These are phyloP conservation scores for Hermetia illucens DNA, from an alignment of 1,140 invertebrate species.

Conservation along the genomic window DNA sequence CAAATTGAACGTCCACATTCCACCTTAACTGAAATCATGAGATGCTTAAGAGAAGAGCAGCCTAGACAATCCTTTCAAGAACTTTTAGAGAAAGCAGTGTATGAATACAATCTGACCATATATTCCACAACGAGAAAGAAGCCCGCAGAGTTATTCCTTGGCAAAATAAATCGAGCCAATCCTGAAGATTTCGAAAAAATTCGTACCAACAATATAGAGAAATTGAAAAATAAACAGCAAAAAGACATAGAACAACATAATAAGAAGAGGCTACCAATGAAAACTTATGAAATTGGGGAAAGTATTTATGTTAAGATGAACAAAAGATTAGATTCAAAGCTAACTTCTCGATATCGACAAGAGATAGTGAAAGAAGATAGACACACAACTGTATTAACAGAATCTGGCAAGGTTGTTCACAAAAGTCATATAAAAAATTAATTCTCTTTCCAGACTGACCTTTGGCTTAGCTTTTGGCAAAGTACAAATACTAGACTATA, in stretches of 20 bases:
- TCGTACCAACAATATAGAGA: constrained; percentile 3
- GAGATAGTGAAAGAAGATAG: no score
- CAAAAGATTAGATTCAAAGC: constrained; percentile 4
- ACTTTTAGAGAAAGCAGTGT: constrained; percentile 4
- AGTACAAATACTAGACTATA: no score
- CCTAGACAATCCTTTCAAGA: constrained; percentile 2
- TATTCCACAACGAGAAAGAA: constrained; percentile 6
- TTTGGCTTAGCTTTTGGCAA: no score
- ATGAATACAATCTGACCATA: constrained; percentile 8
- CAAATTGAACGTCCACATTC: constrained; percentile 11
- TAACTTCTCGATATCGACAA: no score
- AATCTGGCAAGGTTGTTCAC: no score
- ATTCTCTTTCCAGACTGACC: no score
- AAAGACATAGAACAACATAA: constrained; percentile 4
- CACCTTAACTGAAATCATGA: constrained; percentile 9
- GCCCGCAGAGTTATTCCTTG: constrained; percentile 5
- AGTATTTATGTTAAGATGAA: constrained; percentile 5
- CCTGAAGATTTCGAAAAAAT: constrained; percentile 1
- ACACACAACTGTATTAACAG: no score
- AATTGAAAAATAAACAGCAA: constrained; percentile 3
- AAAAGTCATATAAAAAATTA: no score
- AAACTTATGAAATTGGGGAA: constrained; percentile 1
- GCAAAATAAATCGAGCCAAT: neutral
- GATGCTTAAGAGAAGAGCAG: constrained; percentile 5
- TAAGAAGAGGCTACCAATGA: neutral